Percentiles rank a stretch among this genome's conserved stretches.
These are phyloP conservation scores for Julus scanicus DNA, from an alignment of 2,888 invertebrate genomes.

Conservation along the genomic window DNA sequence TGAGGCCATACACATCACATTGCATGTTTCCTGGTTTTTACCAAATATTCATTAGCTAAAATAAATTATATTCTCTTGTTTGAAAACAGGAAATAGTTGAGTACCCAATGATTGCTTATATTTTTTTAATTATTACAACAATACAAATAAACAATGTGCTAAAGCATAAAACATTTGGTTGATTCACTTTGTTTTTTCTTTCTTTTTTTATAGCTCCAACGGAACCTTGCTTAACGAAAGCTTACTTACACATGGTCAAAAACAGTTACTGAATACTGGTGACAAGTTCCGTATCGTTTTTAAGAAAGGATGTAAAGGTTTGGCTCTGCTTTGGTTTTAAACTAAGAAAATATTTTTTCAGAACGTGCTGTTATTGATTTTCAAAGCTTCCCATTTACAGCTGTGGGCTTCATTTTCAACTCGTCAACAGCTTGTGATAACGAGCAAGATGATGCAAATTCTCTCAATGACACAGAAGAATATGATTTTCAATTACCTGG, in stretches of 20 bases:
- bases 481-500: constrained; percentile 25
- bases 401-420: not conserved
- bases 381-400: not conserved
- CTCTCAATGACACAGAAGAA: not conserved
- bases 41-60: too few relatives aligned
- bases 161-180: too few relatives aligned
- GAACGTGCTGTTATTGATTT: not conserved
- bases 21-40: too few relatives aligned
- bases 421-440: not conserved
- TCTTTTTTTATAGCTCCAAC: not conserved
- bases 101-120: too few relatives aligned
- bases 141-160: too few relatives aligned
- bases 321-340: not conserved
- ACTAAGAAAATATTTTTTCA: not conserved
- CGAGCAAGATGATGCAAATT: not conserved
- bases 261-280: not conserved
- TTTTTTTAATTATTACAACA: too few relatives aligned
- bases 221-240: not conserved
- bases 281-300: not conserved
- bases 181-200: not conserved
- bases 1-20: too few relatives aligned
- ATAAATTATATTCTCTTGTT: too few relatives aligned
- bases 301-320: not conserved
- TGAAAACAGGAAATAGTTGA: too few relatives aligned
- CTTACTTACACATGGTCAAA: not conserved